Conservation (phyloP, 1,140 invertebrate genomes). For the Drosophila equinoxialis region DNA sequence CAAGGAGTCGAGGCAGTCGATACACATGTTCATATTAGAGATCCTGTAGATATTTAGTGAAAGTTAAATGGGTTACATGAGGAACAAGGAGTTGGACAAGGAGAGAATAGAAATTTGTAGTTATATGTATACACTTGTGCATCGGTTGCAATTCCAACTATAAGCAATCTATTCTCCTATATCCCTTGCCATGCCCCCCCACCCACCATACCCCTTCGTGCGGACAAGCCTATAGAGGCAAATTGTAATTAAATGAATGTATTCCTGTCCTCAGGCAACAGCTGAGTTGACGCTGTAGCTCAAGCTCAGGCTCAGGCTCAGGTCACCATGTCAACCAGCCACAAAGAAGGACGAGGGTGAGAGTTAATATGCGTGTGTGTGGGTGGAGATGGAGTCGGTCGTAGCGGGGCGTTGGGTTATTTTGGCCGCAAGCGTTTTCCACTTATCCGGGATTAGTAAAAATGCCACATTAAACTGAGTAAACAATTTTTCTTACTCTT, state of each 20-base stretch:
- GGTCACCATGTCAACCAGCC: conserved; percentile 62
- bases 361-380: neutral
- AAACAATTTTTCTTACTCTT: conserved; percentile 41
- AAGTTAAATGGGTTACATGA: conserved; percentile 68
- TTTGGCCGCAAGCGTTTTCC: conserved; percentile 63
- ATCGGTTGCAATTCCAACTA: conserved; percentile 45
- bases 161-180: conserved; percentile 13
- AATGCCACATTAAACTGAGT: conserved; percentile 69
- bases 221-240: conserved; percentile 35
- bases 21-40: conserved; percentile 73
- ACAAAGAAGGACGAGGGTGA: conserved; percentile 3
- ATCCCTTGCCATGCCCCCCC: no score
- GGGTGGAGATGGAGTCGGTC: neutral
- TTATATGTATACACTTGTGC: conserved; percentile 40
- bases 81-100: neutral
- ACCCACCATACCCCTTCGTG: neutral
- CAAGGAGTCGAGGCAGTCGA: conserved; percentile 21
- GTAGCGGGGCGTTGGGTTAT: neutral
- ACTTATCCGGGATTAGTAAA: conserved; percentile 72
- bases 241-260: conserved; percentile 76
- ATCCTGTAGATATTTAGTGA: conserved; percentile 45
- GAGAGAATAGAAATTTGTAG: no score
- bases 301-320: conserved; percentile 27
- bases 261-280: conserved; percentile 18
- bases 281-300: conserved; percentile 12